Percentiles rank a stretch among this genome's conserved stretches.
phyloP scores from a whole-genome alignment of 2,888 invertebrate genomes.

The Drosophila rellima region DNA sequence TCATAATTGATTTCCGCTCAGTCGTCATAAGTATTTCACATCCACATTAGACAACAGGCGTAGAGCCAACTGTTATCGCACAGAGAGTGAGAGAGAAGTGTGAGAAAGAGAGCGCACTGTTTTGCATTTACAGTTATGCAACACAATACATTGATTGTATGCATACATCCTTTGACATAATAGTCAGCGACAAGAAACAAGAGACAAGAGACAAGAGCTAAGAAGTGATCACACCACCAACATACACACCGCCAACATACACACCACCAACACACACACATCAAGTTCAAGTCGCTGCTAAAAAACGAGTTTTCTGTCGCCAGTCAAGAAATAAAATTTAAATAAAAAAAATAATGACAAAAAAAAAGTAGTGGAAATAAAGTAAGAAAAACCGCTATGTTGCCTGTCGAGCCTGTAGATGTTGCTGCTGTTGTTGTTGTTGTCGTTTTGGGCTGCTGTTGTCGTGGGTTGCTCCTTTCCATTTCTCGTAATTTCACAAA shows the following conservation, averaged over 20 bases:
- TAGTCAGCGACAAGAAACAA: constrained; percentile 31
- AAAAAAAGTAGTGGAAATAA: constrained; percentile 25
- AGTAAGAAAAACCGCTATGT: constrained; percentile 70
- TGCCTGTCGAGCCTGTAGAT: constrained; percentile 38
- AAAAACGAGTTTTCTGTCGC: constrained; percentile 76
- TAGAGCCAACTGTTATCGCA: constrained; percentile 63
- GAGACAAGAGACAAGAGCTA: constrained; percentile 4
- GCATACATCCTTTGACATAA: constrained; percentile 72
- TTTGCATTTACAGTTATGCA: constrained; percentile 79
- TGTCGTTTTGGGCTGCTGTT: constrained; percentile 28
- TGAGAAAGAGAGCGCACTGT: constrained; percentile 22
- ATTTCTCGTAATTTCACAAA: constrained; percentile 71
- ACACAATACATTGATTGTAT: constrained; percentile 56
- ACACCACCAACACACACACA: constrained; percentile 8
- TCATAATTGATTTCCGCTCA: constrained; percentile 73
- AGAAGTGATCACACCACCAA: constrained; percentile 37
- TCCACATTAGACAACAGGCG: constrained; percentile 41
- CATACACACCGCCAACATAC: constrained; percentile 10
- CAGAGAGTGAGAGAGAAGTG: constrained; percentile 7
- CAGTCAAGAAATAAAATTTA: constrained; percentile 65
- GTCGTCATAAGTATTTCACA: constrained; percentile 30
- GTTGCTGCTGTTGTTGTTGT: constrained; percentile 28
- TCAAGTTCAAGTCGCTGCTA: constrained; percentile 21
- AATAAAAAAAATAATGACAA: constrained; percentile 69
- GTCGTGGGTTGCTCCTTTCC: constrained; percentile 71